phyloP scores from a whole-genome alignment of 2,797 vertebrate genomes.

The Hyperoplus lanceolatus region DNA sequence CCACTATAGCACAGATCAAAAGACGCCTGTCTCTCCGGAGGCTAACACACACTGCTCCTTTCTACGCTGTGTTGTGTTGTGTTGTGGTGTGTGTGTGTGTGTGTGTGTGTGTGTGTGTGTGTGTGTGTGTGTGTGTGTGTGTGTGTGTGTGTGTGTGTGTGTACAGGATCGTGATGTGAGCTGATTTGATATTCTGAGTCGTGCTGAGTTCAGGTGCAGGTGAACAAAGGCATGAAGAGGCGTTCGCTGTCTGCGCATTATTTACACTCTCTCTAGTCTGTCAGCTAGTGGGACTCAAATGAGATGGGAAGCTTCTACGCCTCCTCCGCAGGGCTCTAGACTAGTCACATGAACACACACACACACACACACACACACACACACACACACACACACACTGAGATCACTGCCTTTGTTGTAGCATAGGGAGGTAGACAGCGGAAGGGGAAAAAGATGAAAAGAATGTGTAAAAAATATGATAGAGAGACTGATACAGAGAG shows the following conservation, averaged over 20 bases:
- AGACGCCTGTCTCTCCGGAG: constrained; percentile 8
- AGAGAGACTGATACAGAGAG: not conserved
- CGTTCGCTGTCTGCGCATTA: constrained; percentile 33
- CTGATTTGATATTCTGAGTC: constrained; percentile 42
- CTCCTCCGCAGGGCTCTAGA: constrained; percentile 25
- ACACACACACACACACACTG: constrained; percentile 5
- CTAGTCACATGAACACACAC: constrained; percentile 26
- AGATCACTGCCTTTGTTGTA: constrained; percentile 46
- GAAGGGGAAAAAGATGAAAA: constrained; percentile 30
- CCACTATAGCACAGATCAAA: constrained; percentile 43
- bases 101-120: no score
- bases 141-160: no score
- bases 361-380: no score
- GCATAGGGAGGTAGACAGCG: constrained; percentile 16
- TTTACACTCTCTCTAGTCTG: constrained; percentile 45
- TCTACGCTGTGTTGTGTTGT: not conserved
- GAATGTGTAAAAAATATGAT: constrained; percentile 23
- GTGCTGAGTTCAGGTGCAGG: constrained; percentile 64
- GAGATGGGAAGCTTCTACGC: constrained; percentile 40
- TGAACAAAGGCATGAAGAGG: constrained; percentile 59
- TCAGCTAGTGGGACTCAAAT: constrained; percentile 35
- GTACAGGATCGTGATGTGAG: no score
- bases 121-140: no score
- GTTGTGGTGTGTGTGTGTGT: no score
- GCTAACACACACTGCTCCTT: constrained; percentile 16